phyloP scores from a whole-genome alignment of 2,113 vertebrate genomes.

The Hydrolagus affinis region DNA sequence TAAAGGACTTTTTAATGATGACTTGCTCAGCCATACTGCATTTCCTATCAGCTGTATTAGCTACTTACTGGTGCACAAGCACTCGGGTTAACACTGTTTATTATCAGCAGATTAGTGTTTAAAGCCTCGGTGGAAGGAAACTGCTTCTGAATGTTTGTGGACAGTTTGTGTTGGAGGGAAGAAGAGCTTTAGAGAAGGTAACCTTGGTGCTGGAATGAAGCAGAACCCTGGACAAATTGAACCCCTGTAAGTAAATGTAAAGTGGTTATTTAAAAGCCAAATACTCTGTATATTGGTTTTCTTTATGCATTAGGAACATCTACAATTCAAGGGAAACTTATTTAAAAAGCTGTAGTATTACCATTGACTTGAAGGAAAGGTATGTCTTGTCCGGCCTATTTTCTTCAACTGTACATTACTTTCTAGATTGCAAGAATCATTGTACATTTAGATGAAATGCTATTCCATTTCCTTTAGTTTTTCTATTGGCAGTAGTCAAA shows the following conservation, averaged over 20 bases:
- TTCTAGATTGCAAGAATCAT: slow-evolving; percentile 9
- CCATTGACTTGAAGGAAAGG: neutral
- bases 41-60: slow-evolving; percentile 29
- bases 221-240: slow-evolving; percentile 23
- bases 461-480: slow-evolving; percentile 21
- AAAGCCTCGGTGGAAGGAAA: neutral
- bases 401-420: slow-evolving; percentile 19
- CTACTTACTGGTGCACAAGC: slow-evolving; percentile 26
- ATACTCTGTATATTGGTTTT: slow-evolving; percentile 31
- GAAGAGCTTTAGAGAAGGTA: slow-evolving; percentile 7
- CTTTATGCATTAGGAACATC: slow-evolving; percentile 15
- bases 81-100: slow-evolving; percentile 24
- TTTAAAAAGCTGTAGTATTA: slow-evolving; percentile 28
- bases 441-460: slow-evolving; percentile 29
- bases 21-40: slow-evolving; percentile 32
- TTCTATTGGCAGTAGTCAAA: slow-evolving; percentile 31
- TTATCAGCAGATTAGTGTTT: slow-evolving; percentile 23
- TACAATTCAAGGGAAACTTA: slow-evolving; percentile 16
- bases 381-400: slow-evolving; percentile 7
- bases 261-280: slow-evolving; percentile 30
- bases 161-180: neutral
- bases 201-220: slow-evolving; percentile 10
- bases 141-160: slow-evolving; percentile 10
- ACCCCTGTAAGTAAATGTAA: slow-evolving; percentile 28
- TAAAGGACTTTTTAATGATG: slow-evolving; percentile 17